Evolutionary conservation across 2,113 vertebrate genomes (phyloP), one percentile per base, ranked within the genome.

Genomic region (Sinosuthora webbiana): DNA sequence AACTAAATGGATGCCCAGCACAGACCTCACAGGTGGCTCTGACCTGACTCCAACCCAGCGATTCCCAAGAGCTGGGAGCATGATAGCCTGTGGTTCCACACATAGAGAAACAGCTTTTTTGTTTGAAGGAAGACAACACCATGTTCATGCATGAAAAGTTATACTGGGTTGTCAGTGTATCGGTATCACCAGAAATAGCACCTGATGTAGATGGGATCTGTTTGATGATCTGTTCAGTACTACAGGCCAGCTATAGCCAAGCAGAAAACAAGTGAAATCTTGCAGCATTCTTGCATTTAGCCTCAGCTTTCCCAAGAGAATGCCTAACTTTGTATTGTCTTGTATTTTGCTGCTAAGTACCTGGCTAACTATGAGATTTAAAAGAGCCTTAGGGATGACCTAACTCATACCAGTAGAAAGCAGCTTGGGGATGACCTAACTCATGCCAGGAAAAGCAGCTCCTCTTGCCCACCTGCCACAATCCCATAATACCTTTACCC

Each of bases 21-120:
- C 33, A 82, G 17, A 24, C 13, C 7, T 85, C 4, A 1, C 0
- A 1, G 27, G 25, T 2, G 5, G 4, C 3, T 1, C 23, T 76
- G 30, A 23, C 65, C 24, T 77, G 8, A 62, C 15, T 75, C 22
- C 4, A 7, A 11, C 15, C 14, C 57, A 85, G 44, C 44, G 9
- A 2, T 39, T 92, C 49, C n/a, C 25, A 42, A 45, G 39, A 28
- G 14, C 28, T 45, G 56, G 28, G 7, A 81, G 4, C 1, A 2
- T 49, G 76, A 65, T 2, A 77, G 6, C 10, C 33, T 71, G 23
- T 62, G 67, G 12, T 13, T 62, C 11, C n/a, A 35, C 50, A 9
- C 8, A 11, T 4, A 6, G 25, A 15, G 20, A 30, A 57, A 41
- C 2, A 7, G 21, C 15, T 31, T 69, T 64, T 73, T 55, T 35